Base-by-base conservation (phyloP, 2,797 vertebrate genomes). In the Linurgus olivaceus region DNA sequence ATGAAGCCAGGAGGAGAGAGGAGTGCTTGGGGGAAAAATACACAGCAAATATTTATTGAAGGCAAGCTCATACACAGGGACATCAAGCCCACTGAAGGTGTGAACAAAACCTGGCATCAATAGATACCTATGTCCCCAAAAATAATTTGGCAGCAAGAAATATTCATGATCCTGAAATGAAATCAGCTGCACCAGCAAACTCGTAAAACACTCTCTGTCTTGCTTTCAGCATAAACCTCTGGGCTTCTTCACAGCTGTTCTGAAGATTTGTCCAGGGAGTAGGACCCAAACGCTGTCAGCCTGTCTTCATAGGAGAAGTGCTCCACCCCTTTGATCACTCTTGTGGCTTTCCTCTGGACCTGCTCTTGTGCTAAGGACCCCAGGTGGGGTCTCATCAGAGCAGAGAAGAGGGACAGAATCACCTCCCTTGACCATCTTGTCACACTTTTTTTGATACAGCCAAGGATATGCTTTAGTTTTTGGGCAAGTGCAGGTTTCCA, bases 381-480 rank as follows among this genome's bases (percentile, higher is more conserved):
- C 59, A 51, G 51, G 26, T 45, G 47, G 4, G 28, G 21, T 54
- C n/a, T 66, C 38, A 29, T 9, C 1, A 37, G 20, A 61, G 19
- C 4, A 2, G 35, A 75, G 20, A 1, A 59, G 48, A 62, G 26
- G 26, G 24, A 2, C 25, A 84, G 17, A 42, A 58, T 50, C 52
- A 5, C 8, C 20, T 63, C 20, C 13, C 31, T 48, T 4, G 0
- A 31, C 17, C 1, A 1, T 29, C 31, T 86, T n/a, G 7, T 14
- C 54, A 68, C 0, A 0, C 2, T 58, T 19, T 33, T 72, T 58
- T 19, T 31, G 9, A 37, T 58, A 57, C 14, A 85, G 29, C 40
- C 31, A 48, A 72, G 33, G 42, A 48, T 25, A 17, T 1, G 0
- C 6, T 11, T 83, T 33, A 23, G 25, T 23, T 62, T 61, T 66